Evolutionary conservation across 2,113 vertebrate species (phyloP).

Genomic region (Ahaetulla prasina): DNA sequence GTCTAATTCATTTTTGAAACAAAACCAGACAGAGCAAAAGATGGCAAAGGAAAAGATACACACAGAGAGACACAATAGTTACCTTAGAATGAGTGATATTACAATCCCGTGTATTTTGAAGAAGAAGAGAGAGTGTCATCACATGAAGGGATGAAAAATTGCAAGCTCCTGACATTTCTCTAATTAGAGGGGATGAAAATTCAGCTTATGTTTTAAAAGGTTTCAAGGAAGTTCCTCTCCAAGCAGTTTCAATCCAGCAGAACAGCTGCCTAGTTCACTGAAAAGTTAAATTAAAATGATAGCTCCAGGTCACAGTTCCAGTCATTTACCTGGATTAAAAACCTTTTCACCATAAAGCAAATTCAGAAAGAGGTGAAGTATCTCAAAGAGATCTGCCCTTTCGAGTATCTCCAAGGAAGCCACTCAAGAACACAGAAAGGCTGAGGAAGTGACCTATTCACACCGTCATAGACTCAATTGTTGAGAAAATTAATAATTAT

Average conservation of each 20-base stretch:
- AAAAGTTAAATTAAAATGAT: conserved; percentile 23
- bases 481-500: conserved; percentile 45
- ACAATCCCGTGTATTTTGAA: neutral
- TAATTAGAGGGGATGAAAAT: conserved; percentile 1
- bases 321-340: conserved; percentile 16
- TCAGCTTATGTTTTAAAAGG: neutral
- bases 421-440: conserved; percentile 24
- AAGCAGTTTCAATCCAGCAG: conserved; percentile 9
- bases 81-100: neutral
- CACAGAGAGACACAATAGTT: neutral
- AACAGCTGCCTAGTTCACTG: conserved; percentile 24
- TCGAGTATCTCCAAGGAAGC: conserved; percentile 30
- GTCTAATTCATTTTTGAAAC: neutral
- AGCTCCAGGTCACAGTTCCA: conserved; percentile 3
- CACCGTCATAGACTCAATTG: conserved; percentile 14
- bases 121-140: neutral
- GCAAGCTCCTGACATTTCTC: conserved; percentile 1
- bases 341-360: neutral
- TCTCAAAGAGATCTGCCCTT: conserved; percentile 29
- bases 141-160: neutral
- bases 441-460: conserved; percentile 22
- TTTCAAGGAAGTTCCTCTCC: conserved; percentile 2
- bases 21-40: neutral
- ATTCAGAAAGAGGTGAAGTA: conserved; percentile 30
- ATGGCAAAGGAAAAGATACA: neutral